phyloP scores from a whole-genome alignment of 2,113 vertebrate species.

The Cygnus atratus region DNA sequence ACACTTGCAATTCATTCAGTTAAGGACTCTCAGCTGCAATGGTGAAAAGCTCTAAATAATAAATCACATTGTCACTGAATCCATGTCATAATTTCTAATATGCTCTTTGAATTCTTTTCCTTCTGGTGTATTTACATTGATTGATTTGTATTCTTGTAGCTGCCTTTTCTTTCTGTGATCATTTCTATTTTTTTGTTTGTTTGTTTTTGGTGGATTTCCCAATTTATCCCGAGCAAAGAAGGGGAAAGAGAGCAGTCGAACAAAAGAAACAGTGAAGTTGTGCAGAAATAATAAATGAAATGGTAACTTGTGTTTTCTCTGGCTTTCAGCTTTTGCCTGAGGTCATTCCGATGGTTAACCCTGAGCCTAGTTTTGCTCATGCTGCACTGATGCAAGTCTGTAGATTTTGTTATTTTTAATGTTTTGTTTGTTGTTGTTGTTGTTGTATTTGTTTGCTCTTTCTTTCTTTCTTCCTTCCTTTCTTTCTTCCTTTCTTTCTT shows the following conservation, averaged over 20 bases:
- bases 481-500: too few species aligned
- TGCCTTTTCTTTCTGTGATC: not conserved
- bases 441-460: not conserved
- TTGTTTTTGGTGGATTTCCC: not conserved
- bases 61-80: not conserved
- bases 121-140: not conserved
- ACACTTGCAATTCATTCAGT: not conserved
- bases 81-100: constrained; percentile 9
- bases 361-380: not conserved
- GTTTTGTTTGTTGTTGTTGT: not conserved
- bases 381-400: not conserved
- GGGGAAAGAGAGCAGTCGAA: not conserved
- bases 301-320: not conserved
- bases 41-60: constrained; percentile 27
- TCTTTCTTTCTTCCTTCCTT: not conserved
- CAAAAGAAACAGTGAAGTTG: not conserved
- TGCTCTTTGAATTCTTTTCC: not conserved
- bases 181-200: not conserved
- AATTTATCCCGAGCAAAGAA: not conserved
- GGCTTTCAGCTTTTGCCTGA: not conserved
- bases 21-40: constrained; percentile 37
- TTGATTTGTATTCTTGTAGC: constrained; percentile 1
- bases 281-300: not conserved
- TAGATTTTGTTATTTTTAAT: not conserved
- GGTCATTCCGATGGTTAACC: not conserved